These are phyloP conservation scores for Oncorhynchus tshawytscha DNA, from an alignment of 2,113 vertebrate species.

Conservation along the genomic window DNA sequence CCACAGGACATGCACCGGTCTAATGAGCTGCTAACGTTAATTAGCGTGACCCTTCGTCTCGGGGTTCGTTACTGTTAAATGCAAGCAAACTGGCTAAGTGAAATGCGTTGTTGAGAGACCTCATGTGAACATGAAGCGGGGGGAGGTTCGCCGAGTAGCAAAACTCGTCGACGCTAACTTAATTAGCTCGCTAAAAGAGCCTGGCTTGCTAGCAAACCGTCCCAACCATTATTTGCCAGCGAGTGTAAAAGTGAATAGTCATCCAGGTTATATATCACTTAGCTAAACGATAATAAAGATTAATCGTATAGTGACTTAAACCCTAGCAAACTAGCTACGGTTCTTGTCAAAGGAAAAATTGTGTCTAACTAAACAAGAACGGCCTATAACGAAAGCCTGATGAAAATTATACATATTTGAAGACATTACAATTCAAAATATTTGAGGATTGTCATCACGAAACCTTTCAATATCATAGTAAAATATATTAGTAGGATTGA, in stretches of 20 bases:
- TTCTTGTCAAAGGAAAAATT: constrained; percentile 10
- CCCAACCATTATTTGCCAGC: background rate
- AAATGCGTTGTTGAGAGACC: background rate
- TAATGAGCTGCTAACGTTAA: too few relatives aligned
- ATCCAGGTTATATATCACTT: background rate
- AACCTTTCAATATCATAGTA: background rate
- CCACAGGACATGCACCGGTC: too few relatives aligned
- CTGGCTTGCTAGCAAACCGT: too few relatives aligned
- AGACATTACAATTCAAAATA: too few relatives aligned
- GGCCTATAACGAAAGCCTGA: constrained; percentile 45
- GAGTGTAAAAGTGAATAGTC: background rate
- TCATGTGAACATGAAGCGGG: background rate
- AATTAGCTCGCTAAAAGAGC: background rate
- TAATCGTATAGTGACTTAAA: too few relatives aligned
- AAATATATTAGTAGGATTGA: background rate
- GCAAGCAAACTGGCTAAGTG: too few relatives aligned
- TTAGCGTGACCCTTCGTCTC: too few relatives aligned
- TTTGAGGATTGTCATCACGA: too few relatives aligned
- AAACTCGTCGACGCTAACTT: constrained; percentile 7
- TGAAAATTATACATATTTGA: constrained; percentile 3
- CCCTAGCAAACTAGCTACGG: too few relatives aligned
- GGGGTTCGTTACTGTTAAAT: too few relatives aligned
- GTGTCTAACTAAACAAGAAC: constrained; percentile 41
- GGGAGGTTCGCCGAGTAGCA: constrained; percentile 49
- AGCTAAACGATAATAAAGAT: too few relatives aligned